Base-by-base conservation (phyloP, 1,140 invertebrate species). In the Archivesica marissinica region DNA sequence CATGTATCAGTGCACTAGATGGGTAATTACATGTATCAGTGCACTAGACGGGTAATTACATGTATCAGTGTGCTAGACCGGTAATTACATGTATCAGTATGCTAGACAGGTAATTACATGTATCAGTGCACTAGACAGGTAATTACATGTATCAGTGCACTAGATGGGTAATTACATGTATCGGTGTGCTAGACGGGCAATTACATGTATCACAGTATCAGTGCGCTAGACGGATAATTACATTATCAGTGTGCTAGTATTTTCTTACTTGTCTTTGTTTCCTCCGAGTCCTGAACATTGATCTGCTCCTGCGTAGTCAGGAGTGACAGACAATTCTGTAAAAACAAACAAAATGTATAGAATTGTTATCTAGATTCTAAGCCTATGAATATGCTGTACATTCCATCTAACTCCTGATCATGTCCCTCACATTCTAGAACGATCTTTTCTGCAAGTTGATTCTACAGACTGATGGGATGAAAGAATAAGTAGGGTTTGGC, bases 281-380 rank as follows among this genome's bases (percentile, higher is more conserved):
- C 93, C 70, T 94, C 93, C 20, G 90, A 82, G 96, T 96, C 85
- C 93, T 94, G 95, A 95, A 92, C 94, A 89, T 93, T 93, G 66
- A 96, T 89, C 94, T 95, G 93, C 90, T 98, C 97, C 91, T 97
- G 97, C 94, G 97, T 97, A 38, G 97, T 91, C 13, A 92, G 54
- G n/a, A 97, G 96, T 91, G 97, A 96, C 30, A 98, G 93, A 92
- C 97, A 98, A 91, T 97, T 96, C 97, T 97, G 93, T 30, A 95
- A 95, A 88, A 90, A 87, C 88, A 92, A 89, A 86, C 82, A 80
- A 89, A 54, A 68, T 56, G 20, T 79, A 52, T 7, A 68, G 44
- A 50, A 50, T 50, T 50, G 44, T 11, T 50, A 50, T 20, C 44
- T 20, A 50, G 44, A 11, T 11, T 11, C 44, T 20, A 50, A 50